phyloP scores from a whole-genome alignment of 2,797 vertebrate genomes.

The Pampus argenteus region DNA sequence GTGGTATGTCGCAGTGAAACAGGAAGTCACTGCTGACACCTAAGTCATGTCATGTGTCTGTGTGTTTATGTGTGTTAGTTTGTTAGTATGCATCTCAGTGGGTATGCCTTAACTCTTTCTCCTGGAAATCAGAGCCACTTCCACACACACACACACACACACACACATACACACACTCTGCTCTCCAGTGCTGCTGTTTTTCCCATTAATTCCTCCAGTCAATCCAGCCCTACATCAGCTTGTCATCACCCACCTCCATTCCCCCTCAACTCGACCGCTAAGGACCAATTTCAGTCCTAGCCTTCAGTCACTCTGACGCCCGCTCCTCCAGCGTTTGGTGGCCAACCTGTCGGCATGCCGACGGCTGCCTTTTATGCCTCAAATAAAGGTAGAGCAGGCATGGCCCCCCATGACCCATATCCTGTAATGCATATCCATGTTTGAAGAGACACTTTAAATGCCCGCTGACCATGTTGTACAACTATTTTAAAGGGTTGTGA shows the following conservation, averaged over 20 bases:
- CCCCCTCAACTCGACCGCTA: constrained; percentile 48
- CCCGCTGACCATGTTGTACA: constrained; percentile 7
- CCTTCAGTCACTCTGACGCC: constrained; percentile 65
- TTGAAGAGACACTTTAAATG: constrained; percentile 28
- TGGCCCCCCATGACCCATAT: constrained; percentile 43
- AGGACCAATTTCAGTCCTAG: constrained; percentile 59
- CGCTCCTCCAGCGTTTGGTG: constrained; percentile 47
- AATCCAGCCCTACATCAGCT: constrained; percentile 66
- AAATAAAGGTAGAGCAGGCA: constrained; percentile 56
- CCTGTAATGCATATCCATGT: constrained; percentile 44
- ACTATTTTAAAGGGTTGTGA: constrained; percentile 22
- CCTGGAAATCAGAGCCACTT: constrained; percentile 40
- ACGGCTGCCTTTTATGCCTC: constrained; percentile 56
- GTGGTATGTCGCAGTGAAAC: constrained; percentile 21
- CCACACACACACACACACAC: constrained; percentile 5
- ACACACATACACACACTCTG: constrained; percentile 14
- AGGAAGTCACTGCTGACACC: constrained; percentile 51
- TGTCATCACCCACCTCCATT: constrained; percentile 65
- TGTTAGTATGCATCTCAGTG: constrained; percentile 29
- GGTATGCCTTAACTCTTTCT: constrained; percentile 30
- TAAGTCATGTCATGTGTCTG: constrained; percentile 10
- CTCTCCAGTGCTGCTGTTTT: constrained; percentile 64
- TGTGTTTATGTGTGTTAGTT: background rate
- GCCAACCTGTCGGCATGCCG: constrained; percentile 39
- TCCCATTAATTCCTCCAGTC: constrained; percentile 67